Base-by-base conservation (phyloP, 2,113 vertebrate genomes). In the Sardina pilchardus region DNA sequence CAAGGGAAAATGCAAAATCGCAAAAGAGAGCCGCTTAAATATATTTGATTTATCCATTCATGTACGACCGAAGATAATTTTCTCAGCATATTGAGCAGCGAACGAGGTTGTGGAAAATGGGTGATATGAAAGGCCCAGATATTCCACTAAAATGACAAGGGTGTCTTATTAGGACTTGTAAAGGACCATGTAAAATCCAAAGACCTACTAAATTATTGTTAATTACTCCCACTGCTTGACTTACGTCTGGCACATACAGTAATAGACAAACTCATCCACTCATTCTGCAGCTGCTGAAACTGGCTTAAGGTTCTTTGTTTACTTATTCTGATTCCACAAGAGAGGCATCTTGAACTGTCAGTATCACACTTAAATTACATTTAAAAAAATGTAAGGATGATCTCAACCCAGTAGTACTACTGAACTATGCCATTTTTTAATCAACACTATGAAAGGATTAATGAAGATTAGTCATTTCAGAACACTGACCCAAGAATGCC, bases 1-100 rank as follows among this genome's bases (percentile, higher is more conserved):
- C 71, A 78, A 78, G 30, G 36, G 71, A 16, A 78, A 78, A 39
- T 34, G 34, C 30, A 17, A 16, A 17, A 16, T 78, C 12, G 16
- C 14, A 78, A 36, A 78, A 39, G 71, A 36, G 14, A 17, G 71
- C 30, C 30, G 26, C 71, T 78, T 36, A 39, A 78, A 78, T 78
- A 78, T 30, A 78, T 78, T 78, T 78, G 12, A 78, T 78, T 78
- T 78, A 34, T 78, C 71, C 30, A 36, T 36, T 78, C 71, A 78
- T 34, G 71, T 17, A 36, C 71, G 26, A 67, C n/a, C 63, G 30
- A 67, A 67, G 63, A 78, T 78, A 34, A 36, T 78, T 78, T 78
- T 36, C n/a, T 67, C 0, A 78, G 71, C 71, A 78, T 78, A 36
- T 16, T 78, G 71, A 14, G 71, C 17, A 78, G 71, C 6, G 30